Base-by-base conservation (phyloP, 2,888 invertebrate genomes). In the Lordiphosa andalusiaca region DNA sequence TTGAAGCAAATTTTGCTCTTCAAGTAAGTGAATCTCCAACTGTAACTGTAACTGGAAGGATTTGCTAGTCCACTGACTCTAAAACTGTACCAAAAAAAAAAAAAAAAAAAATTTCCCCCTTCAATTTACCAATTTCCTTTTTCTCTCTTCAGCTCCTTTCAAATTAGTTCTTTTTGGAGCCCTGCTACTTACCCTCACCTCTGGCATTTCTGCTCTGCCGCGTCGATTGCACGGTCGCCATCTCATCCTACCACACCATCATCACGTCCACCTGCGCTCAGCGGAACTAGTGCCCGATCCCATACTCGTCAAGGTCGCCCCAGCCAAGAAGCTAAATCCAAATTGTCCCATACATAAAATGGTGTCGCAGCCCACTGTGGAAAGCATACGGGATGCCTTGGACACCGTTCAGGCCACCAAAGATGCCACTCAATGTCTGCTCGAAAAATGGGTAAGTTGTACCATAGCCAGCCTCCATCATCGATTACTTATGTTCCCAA, bases 211-310 rank as follows among this genome's bases (percentile, higher is more conserved):
- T 2, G 76, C 72, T 4, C 36, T 47, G 33, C 82, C 77, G 4
- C 73, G 78, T 1, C 63, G 53, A 1, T 35, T 49, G 9, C n/a
- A 25, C 2, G 82, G 82, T 2, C 46, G 49, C 0, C 60, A 59
- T 3, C 41, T 78, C 4, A 69, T 75, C 19, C 38, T 72, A 53
- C 54, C 62, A 3, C 76, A 68, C 42, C 80, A 46, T n/a, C 85
- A 85, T 69, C 84, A 85, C 61, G 64, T 85, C 25, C 83, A 85
- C 44, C 65, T 67, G 35, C 71, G 86, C 19, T 77, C 86, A 7
- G 77, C 67, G 2, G 70, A 53, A 0, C 37, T 40, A 39, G 21
- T 19, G n/a, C 16, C 21, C 13, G 19, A n/a, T 36, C n/a, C 47
- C n/a, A 36, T 47, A 21, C 19, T 36, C 10, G 35, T 47, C 21